Base-by-base conservation (phyloP, 1,140 invertebrate species). In the Anastatus disparis region DNA sequence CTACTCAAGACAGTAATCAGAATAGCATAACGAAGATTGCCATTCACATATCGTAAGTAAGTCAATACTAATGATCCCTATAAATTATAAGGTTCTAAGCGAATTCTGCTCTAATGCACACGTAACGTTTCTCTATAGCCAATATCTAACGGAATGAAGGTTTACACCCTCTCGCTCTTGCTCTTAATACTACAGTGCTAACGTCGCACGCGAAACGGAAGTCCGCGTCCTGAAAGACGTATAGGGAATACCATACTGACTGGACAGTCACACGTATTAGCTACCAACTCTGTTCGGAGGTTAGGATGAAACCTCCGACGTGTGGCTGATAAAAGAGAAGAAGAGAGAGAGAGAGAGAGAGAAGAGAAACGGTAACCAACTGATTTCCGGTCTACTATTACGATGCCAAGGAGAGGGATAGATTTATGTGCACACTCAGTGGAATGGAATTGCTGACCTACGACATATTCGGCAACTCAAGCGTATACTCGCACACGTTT, bases 391-490 rank as follows among this genome's bases (percentile, higher is more conserved):
- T 59, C 38, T 26, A 26, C 35, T 20, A 24, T 7, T 15, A 7
- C 1, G 50, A 10, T 15, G 31, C 10, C n/a, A 6, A 15, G 1
- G 17, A 1, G 58, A 2, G 10, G 44, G 56, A 24, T 61, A 62
- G 70, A 71, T 71, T 71, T 71, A 71, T 66, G 70, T 59, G 70
- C 29, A 27, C 27, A 50, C 53, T 64, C 46, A 12, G 62, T 63
- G 62, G n/a, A 40, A 65, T 61, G 69, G 70, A 71, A 71, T 71
- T 44, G 70, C 62, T 71, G 70, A 71, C 70, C 70, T 66, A 61
- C 62, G 70, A 52, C 70, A 56, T 59, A 52, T 66, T 59, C 62
- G 55, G 62, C 55, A 59, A 66, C 38, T 71, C 52, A 31, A 48
- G 42, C 52, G 44, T 27, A 35, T n/a, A n/a, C n/a, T n/a, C n/a